These are phyloP conservation scores for Solea senegalensis DNA, from an alignment of 2,113 vertebrate species.

Conservation along the genomic window DNA sequence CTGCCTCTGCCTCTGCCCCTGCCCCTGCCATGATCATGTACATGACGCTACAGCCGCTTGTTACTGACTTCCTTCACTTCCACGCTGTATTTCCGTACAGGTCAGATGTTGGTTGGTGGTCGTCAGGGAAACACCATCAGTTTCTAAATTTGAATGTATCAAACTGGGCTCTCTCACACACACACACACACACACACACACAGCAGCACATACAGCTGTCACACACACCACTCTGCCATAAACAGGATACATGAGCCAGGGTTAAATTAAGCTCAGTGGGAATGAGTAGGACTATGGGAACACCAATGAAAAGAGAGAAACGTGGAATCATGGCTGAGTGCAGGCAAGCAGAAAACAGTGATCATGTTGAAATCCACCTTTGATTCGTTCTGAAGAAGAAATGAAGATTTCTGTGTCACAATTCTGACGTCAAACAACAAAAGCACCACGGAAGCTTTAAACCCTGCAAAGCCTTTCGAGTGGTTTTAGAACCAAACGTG, in stretches of 20 bases:
- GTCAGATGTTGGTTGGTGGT: not conserved
- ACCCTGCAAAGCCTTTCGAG: no score
- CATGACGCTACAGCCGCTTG: no score
- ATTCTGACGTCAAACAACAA: not conserved
- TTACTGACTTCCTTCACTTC: not conserved
- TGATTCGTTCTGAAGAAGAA: not conserved
- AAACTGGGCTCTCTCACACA: not conserved
- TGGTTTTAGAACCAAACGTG: no score
- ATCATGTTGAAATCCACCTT: not conserved
- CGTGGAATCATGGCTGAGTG: slow-evolving; percentile 1
- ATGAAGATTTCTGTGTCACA: not conserved
- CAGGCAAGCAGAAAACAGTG: not conserved
- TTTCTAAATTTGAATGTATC: not conserved
- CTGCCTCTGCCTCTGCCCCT: no score
- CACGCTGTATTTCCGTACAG: not conserved
- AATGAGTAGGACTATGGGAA: not conserved
- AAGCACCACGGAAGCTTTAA: no score
- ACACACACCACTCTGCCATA: not conserved
- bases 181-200: not conserved
- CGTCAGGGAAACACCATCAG: not conserved
- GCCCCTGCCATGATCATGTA: no score
- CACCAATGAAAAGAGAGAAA: not conserved
- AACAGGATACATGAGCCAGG: not conserved
- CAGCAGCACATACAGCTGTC: not conserved
- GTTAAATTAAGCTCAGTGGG: not conserved